Percentiles rank a stretch among this genome's conserved stretches.
Evolutionary conservation across 2,797 vertebrate species (phyloP).

Genomic region (Tachyglossus aculeatus): DNA sequence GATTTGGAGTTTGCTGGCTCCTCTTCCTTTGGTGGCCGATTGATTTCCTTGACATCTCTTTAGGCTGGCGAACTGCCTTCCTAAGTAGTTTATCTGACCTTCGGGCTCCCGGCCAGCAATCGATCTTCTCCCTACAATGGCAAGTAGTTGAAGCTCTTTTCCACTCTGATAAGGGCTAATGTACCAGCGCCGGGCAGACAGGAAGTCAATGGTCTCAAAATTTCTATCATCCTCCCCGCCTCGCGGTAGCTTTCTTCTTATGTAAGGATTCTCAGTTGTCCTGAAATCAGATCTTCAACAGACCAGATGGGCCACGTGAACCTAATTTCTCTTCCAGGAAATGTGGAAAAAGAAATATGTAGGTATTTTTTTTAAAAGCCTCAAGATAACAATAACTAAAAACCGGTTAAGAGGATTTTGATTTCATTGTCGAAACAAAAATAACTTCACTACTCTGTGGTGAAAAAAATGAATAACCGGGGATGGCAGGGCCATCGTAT

Average conservation of each 20-base stretch:
- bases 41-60: constrained; percentile 87
- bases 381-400: constrained; percentile 33
- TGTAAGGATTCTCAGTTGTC: constrained; percentile 53
- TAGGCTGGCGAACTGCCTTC: constrained; percentile 82
- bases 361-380: not conserved
- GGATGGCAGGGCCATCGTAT: not conserved
- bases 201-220: constrained; percentile 77
- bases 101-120: constrained; percentile 79
- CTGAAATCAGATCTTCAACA: constrained; percentile 64
- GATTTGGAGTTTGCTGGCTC: constrained; percentile 77
- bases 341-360: constrained; percentile 12
- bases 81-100: constrained; percentile 87
- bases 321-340: constrained; percentile 55
- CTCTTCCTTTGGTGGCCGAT: constrained; percentile 83
- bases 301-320: constrained; percentile 42
- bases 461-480: constrained; percentile 1
- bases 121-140: constrained; percentile 73
- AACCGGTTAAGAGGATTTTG: constrained; percentile 33
- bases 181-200: constrained; percentile 69
- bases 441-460: constrained; percentile 23
- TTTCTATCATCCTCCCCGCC: constrained; percentile 68
- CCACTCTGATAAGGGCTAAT: constrained; percentile 81
- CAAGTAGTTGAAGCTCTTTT: constrained; percentile 72
- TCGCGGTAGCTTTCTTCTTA: constrained; percentile 44
- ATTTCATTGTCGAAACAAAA: constrained; percentile 41